Conservation (phyloP, 2,888 invertebrate species). For the Plagodis dolabraria region DNA sequence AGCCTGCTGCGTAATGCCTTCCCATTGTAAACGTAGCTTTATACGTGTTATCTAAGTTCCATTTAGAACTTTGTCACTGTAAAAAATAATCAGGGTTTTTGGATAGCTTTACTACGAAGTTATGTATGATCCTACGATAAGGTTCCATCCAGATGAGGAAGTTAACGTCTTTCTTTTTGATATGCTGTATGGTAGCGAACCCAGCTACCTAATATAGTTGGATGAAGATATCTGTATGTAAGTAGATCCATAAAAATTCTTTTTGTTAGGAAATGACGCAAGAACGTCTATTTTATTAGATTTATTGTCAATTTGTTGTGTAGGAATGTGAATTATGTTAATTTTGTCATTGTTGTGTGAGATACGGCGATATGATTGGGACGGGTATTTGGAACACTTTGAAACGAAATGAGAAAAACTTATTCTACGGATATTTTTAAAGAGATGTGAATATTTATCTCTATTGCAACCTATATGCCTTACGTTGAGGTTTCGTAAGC, state of each 20-base stretch:
- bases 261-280: slow-evolving; percentile 30
- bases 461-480: neutral
- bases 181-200: slow-evolving; percentile 14
- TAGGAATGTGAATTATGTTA: slow-evolving; percentile 29
- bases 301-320: slow-evolving; percentile 32
- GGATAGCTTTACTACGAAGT: too few relatives aligned
- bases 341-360: slow-evolving; percentile 21
- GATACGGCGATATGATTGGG: slow-evolving; percentile 20
- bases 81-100: neutral
- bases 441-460: neutral
- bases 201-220: slow-evolving; percentile 20
- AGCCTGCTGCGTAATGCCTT: slow-evolving; percentile 25
- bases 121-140: neutral
- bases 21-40: slow-evolving; percentile 12
- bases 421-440: too few relatives aligned
- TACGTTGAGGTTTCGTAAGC: too few relatives aligned
- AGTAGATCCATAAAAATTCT: slow-evolving; percentile 32
- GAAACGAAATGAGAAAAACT: neutral
- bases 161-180: neutral
- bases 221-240: slow-evolving; percentile 36
- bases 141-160: neutral
- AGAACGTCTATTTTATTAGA: slow-evolving; percentile 33
- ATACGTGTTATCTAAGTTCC: neutral
- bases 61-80: slow-evolving; percentile 2
- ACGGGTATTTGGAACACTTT: slow-evolving; percentile 5